These are phyloP conservation scores for Hesperophylax magnus DNA, from an alignment of 1,140 invertebrate species.

Conservation along the genomic window DNA sequence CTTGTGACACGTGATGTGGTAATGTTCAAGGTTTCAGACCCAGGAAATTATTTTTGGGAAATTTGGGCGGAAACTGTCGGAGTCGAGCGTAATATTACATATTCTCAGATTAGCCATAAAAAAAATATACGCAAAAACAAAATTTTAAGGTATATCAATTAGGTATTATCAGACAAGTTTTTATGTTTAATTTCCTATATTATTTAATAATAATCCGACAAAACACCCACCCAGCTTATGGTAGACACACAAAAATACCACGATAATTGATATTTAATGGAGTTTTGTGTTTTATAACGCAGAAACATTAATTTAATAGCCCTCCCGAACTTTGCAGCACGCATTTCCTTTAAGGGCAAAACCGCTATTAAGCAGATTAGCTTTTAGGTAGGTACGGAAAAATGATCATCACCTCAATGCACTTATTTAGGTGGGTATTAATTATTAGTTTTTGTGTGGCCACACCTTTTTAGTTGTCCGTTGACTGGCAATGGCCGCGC, in stretches of 20 bases:
- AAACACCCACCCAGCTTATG: too few species aligned
- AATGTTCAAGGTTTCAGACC: too few species aligned
- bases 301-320: conserved; percentile 10
- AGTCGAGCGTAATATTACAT: too few species aligned
- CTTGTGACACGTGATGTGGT: too few species aligned
- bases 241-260: background rate
- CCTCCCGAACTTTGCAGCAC: background rate
- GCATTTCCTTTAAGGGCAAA: background rate
- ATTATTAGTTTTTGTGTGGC: conserved; percentile 23
- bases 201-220: background rate
- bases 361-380: conserved; percentile 12
- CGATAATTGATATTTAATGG: background rate
- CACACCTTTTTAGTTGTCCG: conserved; percentile 8
- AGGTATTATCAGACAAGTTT: too few species aligned
- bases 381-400: background rate
- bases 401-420: background rate
- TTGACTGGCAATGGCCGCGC: background rate
- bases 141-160: too few species aligned
- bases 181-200: background rate
- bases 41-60: too few species aligned
- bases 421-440: conserved; percentile 7
- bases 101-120: too few species aligned
- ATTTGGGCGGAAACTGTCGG: too few species aligned
- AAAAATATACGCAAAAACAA: too few species aligned
- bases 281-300: background rate